Percentiles rank a stretch among this genome's conserved stretches.
phyloP scores from a whole-genome alignment of 2,113 vertebrate species.

The Leucopsar rothschildi region DNA sequence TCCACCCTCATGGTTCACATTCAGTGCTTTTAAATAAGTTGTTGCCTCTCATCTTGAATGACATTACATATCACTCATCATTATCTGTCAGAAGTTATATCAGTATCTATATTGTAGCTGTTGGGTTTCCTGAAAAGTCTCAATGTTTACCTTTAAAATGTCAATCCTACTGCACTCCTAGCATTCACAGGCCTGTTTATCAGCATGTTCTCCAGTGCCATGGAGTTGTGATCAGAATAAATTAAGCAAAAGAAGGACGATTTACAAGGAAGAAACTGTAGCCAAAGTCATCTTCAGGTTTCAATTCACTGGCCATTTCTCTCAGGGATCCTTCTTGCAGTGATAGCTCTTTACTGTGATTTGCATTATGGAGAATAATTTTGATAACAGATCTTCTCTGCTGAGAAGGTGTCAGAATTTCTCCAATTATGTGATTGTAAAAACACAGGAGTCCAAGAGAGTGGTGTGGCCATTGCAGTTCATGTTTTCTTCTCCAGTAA shows the following conservation, averaged over 20 bases:
- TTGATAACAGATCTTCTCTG: not conserved
- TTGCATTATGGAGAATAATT: not conserved
- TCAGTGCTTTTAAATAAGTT: not conserved
- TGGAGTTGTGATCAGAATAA: conserved; percentile 41
- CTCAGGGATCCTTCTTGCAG: not conserved
- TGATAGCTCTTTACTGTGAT: not conserved
- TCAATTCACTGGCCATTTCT: not conserved
- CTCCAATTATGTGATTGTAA: not conserved
- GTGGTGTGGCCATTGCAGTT: rapidly evolving
- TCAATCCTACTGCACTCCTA: conserved; percentile 21
- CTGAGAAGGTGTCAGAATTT: not conserved
- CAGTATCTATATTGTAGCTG: conserved; percentile 5
- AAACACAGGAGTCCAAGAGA: not conserved
- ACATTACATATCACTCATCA: not conserved
- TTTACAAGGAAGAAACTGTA: conserved; percentile 2
- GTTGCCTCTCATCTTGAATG: not conserved
- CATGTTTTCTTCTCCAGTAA: not conserved
- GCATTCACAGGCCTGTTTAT: not conserved
- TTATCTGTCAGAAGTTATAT: conserved; percentile 11
- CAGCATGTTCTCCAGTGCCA: conserved; percentile 6
- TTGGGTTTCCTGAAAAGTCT: conserved; percentile 29
- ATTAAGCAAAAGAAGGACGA: conserved; percentile 15
- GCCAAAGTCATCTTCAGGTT: not conserved
- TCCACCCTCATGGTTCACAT: not conserved
- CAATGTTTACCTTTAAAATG: conserved; percentile 62